These are phyloP conservation scores for Caranx melampygus DNA, from an alignment of 2,113 vertebrate species.

Conservation along the genomic window DNA sequence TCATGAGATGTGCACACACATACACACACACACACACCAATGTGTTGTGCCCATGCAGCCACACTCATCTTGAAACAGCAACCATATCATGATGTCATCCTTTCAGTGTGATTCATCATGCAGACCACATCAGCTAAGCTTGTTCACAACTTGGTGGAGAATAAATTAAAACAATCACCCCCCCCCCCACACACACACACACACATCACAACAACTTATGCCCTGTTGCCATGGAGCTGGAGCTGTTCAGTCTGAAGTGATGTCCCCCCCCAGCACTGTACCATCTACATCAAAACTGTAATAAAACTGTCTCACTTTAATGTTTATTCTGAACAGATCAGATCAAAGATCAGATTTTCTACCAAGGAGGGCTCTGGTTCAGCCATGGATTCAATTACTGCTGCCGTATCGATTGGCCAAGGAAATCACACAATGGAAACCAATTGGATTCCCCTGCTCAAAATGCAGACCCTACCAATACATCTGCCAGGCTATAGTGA, in stretches of 20 bases:
- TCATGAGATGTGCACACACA: no score
- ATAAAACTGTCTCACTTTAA: background rate
- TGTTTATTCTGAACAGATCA: constrained; percentile 22
- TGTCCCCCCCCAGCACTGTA: no score
- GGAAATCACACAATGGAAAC: constrained; percentile 1
- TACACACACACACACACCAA: no score
- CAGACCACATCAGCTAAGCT: no score
- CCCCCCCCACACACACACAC: no score
- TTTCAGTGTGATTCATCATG: no score
- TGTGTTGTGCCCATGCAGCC: no score
- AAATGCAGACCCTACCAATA: constrained; percentile 10
- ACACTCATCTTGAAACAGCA: no score
- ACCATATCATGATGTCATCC: no score
- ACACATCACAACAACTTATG: no score
- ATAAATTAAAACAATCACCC: no score
- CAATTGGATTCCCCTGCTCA: constrained; percentile 32
- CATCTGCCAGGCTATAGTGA: constrained; percentile 1
- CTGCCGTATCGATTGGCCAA: background rate
- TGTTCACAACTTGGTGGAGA: no score
- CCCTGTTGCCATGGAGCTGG: background rate
- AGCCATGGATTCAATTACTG: constrained; percentile 31
- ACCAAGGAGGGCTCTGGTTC: background rate
- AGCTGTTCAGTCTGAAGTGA: background rate
- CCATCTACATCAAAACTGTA: background rate
- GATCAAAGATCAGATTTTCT: constrained; percentile 2